These are phyloP conservation scores for Percopsis transmontana DNA, from an alignment of 2,113 vertebrate species.

Conservation along the genomic window DNA sequence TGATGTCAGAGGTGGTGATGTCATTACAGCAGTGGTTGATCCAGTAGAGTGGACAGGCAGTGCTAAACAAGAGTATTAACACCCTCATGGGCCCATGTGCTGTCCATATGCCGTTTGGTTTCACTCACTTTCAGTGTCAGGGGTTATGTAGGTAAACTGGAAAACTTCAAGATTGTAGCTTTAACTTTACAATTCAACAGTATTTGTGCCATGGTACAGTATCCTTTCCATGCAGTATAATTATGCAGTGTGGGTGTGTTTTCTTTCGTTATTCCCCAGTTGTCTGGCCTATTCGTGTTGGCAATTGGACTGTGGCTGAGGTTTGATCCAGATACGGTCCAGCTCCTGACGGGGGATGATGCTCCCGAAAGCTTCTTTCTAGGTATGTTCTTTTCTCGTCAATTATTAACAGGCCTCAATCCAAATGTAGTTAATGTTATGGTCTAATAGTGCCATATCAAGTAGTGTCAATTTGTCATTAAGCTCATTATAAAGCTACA, in stretches of 20 bases:
- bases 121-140: too few relatives aligned
- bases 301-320: conserved; percentile 93
- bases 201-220: neutral
- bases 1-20: too few relatives aligned
- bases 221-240: neutral
- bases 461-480: too few relatives aligned
- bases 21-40: too few relatives aligned
- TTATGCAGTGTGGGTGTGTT: neutral
- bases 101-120: too few relatives aligned
- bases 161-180: neutral
- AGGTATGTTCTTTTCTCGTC: conserved; percentile 78
- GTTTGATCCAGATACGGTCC: conserved; percentile 83
- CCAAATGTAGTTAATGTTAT: neutral
- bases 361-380: conserved; percentile 88
- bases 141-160: too few relatives aligned
- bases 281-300: conserved; percentile 87
- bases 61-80: too few relatives aligned
- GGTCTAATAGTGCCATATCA: neutral
- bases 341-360: conserved; percentile 79
- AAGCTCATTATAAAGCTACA: too few relatives aligned
- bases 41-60: too few relatives aligned
- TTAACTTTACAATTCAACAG: neutral
- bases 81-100: too few relatives aligned
- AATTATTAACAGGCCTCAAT: neutral
- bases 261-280: conserved; percentile 71